Conservation (phyloP, 2,888 invertebrate species). For the Ptilodon capucinus region DNA sequence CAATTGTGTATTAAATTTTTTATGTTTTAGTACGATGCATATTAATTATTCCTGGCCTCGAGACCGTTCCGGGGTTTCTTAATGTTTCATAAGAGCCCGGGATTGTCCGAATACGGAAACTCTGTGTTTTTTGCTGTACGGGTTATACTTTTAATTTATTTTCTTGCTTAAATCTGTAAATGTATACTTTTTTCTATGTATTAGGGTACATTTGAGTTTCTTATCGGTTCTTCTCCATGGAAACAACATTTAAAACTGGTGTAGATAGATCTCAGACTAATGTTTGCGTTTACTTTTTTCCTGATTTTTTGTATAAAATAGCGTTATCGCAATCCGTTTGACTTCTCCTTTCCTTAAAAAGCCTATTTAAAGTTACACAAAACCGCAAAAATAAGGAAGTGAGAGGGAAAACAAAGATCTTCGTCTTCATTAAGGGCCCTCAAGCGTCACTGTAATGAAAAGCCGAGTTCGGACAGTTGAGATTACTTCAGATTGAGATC, state of each 20-base stretch:
- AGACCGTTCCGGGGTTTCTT: constrained; percentile 22
- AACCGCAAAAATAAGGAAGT: not conserved
- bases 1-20: no score
- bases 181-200: no score
- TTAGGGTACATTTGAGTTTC: no score
- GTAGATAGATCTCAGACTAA: no score
- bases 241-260: no score
- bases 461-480: not conserved
- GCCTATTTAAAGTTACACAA: not conserved
- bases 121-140: not conserved
- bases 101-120: constrained; percentile 17
- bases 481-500: not conserved
- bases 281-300: no score
- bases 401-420: not conserved
- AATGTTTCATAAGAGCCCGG: constrained; percentile 32
- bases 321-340: no score
- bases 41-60: constrained; percentile 32
- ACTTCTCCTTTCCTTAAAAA: not conserved
- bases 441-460: not conserved
- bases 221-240: no score
- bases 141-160: no score
- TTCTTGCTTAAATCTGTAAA: no score
- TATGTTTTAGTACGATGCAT: constrained; percentile 21
- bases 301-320: no score
- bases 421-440: not conserved